Conservation (phyloP, 2,888 invertebrate species). For the Entomobrya multifasciata region DNA sequence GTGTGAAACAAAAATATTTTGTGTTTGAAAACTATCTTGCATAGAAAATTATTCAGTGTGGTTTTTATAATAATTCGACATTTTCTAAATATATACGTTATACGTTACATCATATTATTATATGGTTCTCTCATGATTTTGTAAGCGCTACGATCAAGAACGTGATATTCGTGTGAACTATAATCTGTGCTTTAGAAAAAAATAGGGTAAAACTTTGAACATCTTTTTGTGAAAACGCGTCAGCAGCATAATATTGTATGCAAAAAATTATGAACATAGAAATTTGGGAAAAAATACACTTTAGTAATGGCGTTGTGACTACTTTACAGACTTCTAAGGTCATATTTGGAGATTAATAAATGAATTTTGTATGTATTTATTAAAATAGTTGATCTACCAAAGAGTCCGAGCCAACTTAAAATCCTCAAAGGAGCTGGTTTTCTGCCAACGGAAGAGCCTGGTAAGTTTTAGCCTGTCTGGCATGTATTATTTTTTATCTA, state of each 20-base stretch:
- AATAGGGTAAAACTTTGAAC: not conserved
- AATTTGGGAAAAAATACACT: no score
- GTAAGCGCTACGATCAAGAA: slow-evolving; percentile 18
- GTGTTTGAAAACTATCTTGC: no score
- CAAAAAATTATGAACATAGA: no score
- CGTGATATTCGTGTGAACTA: slow-evolving; percentile 38
- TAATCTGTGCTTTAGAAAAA: not conserved
- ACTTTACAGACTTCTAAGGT: no score
- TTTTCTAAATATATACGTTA: not conserved
- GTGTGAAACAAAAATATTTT: no score
- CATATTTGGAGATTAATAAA: not conserved
- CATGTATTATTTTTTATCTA: no score
- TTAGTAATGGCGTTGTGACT: no score
- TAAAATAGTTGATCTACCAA: slow-evolving; percentile 83
- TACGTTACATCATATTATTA: slow-evolving; percentile 2
- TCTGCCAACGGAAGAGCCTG: slow-evolving; percentile 78
- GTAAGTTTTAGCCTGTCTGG: slow-evolving; percentile 66
- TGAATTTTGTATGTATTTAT: slow-evolving; percentile 41
- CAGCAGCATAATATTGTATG: no score
- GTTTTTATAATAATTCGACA: no score
- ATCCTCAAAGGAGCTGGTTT: slow-evolving; percentile 78
- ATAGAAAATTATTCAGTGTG: no score
- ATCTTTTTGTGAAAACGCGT: not conserved
- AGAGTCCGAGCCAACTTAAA: slow-evolving; percentile 84
- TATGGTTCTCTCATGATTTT: slow-evolving; percentile 35